Evolutionary conservation across 2,113 vertebrate genomes (phyloP).

Genomic region (Paraplagusia blochii): DNA sequence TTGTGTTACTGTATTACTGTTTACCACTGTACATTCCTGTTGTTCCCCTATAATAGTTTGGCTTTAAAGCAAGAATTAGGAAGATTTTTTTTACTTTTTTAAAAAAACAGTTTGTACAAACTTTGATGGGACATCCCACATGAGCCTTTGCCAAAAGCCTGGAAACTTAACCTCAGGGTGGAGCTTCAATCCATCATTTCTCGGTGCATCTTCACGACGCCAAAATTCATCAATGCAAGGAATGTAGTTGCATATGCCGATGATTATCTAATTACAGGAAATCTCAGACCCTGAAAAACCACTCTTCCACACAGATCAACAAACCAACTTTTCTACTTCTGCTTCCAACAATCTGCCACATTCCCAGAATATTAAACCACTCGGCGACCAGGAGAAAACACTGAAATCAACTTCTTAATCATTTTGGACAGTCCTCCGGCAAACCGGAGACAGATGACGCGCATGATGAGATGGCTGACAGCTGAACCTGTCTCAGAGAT

Average conservation of each 20-base stretch:
- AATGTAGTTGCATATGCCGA: constrained; percentile 1
- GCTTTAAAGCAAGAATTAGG: too few relatives aligned
- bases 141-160: not conserved
- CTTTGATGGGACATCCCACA: too few relatives aligned
- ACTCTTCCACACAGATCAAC: not conserved
- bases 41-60: too few relatives aligned
- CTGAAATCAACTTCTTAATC: not conserved
- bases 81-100: too few relatives aligned
- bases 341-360: constrained; percentile 3
- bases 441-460: not conserved
- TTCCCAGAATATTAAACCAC: constrained; percentile 2
- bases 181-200: not conserved
- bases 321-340: not conserved
- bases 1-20: too few relatives aligned
- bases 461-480: not conserved
- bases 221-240: constrained; percentile 5
- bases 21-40: too few relatives aligned
- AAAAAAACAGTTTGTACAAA: too few relatives aligned
- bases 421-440: not conserved
- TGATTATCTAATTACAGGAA: constrained; percentile 5
- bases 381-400: not conserved
- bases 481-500: constrained; percentile 14
- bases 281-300: not conserved
- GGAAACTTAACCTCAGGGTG: not conserved
- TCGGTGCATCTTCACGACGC: not conserved